Evolutionary conservation across 2,888 invertebrate genomes (phyloP).

Genomic region (Xestia rhomboidea): DNA sequence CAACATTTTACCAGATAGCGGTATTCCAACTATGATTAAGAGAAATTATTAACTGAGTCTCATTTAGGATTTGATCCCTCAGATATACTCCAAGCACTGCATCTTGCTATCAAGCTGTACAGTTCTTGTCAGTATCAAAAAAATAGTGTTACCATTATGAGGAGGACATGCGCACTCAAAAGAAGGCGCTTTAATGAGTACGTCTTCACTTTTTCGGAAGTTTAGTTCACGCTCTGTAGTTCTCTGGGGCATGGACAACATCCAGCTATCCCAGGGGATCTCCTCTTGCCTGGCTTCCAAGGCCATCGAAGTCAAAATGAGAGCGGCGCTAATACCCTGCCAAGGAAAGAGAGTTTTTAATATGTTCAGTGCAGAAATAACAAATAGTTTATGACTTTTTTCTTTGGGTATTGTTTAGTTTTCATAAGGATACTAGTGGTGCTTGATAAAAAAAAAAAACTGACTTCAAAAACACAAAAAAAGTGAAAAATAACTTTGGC

Average conservation of each 20-base stretch:
- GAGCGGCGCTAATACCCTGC: constrained; percentile 58
- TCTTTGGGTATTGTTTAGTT: too few relatives aligned
- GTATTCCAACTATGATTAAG: neutral
- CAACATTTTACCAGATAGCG: neutral
- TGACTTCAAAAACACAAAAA: too few relatives aligned
- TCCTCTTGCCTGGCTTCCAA: constrained; percentile 30
- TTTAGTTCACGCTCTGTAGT: constrained; percentile 54
- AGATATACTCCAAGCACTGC: neutral
- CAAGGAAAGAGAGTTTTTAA: constrained; percentile 35
- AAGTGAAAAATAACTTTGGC: too few relatives aligned
- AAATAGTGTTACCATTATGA: constrained; percentile 70
- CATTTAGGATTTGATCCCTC: neutral
- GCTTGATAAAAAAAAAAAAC: too few relatives aligned
- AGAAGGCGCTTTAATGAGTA: constrained; percentile 64
- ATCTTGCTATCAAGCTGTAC: neutral
- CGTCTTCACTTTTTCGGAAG: constrained; percentile 64
- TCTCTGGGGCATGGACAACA: constrained; percentile 64
- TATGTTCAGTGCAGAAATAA: neutral
- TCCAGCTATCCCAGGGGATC: constrained; percentile 71
- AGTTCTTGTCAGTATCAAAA: neutral
- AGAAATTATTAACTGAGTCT: neutral
- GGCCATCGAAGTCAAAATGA: constrained; percentile 43
- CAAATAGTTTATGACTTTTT: neutral
- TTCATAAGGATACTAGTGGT: too few relatives aligned
- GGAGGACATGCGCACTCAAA: constrained; percentile 78